Percentiles rank a stretch among this genome's conserved stretches.
These are phyloP conservation scores for Desmophyllum pertusum DNA, from an alignment of 92 coral and sea anemone species.

Conservation along the genomic window DNA sequence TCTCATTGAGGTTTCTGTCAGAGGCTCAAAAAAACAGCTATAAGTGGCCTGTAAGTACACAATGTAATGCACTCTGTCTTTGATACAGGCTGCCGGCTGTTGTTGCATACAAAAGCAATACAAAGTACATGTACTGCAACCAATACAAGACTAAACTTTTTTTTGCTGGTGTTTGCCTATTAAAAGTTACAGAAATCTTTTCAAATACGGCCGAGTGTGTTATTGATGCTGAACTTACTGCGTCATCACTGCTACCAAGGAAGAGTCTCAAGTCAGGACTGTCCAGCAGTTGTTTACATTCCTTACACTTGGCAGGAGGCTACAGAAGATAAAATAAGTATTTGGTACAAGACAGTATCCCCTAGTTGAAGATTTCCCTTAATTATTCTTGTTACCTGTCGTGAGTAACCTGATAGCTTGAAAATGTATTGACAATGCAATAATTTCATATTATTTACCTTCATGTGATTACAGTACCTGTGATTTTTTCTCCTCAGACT, in stretches of 20 bases:
- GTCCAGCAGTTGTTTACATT: constrained; percentile 85
- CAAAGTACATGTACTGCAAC: too few species aligned
- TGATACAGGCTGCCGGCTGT: background rate
- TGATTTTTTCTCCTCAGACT: constrained; percentile 6
- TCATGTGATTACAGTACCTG: constrained; percentile 26
- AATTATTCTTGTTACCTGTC: too few species aligned
- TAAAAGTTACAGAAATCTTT: background rate
- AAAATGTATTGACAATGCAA: background rate
- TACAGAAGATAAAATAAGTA: constrained; percentile 21
- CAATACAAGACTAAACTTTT: background rate
- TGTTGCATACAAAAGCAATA: too few species aligned
- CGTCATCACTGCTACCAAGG: constrained; percentile 90
- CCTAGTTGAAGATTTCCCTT: too few species aligned
- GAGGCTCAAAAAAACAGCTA: background rate
- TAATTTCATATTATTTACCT: background rate
- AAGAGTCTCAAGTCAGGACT: constrained; percentile 86
- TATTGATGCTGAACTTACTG: constrained; percentile 53
- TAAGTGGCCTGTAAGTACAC: background rate
- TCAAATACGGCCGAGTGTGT: background rate
- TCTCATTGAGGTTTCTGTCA: background rate
- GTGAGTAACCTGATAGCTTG: background rate
- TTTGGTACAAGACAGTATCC: background rate
- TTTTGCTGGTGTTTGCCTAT: background rate
- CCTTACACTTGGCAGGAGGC: constrained; percentile 92
- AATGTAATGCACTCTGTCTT: too few species aligned